These are phyloP conservation scores for Hippocampus mohnikei DNA, from an alignment of 2,113 vertebrate genomes.

Conservation along the genomic window DNA sequence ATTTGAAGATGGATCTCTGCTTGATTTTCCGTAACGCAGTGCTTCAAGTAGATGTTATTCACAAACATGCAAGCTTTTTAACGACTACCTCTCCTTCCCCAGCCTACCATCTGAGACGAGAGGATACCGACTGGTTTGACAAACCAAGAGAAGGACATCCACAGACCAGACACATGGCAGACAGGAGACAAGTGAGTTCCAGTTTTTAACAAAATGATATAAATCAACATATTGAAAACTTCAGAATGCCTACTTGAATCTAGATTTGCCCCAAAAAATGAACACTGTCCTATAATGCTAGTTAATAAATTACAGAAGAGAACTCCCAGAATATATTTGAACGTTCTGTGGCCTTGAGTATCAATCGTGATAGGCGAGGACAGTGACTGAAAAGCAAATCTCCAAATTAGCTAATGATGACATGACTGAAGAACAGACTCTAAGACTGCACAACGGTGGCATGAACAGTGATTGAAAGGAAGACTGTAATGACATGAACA, in stretches of 20 bases:
- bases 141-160: constrained; percentile 88
- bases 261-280: background rate
- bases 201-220: constrained; percentile 38
- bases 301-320: background rate
- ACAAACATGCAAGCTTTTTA: constrained; percentile 38
- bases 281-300: background rate
- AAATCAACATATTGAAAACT: background rate
- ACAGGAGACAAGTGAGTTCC: constrained; percentile 81
- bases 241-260: background rate
- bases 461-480: background rate
- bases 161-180: constrained; percentile 78
- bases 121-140: constrained; percentile 99
- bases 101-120: constrained; percentile 96
- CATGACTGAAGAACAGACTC: background rate
- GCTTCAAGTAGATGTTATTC: constrained; percentile 6
- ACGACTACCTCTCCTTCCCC: constrained; percentile 72
- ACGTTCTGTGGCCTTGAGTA: background rate
- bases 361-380: background rate
- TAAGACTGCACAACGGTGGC: background rate
- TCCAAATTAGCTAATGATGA: background rate
- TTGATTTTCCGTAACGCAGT: background rate
- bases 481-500: too few relatives aligned
- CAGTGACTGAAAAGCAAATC: background rate
- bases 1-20: constrained; percentile 28
- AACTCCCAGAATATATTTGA: background rate